Evolutionary conservation across 2,888 invertebrate species (phyloP).

Genomic region (Netelia virgata): DNA sequence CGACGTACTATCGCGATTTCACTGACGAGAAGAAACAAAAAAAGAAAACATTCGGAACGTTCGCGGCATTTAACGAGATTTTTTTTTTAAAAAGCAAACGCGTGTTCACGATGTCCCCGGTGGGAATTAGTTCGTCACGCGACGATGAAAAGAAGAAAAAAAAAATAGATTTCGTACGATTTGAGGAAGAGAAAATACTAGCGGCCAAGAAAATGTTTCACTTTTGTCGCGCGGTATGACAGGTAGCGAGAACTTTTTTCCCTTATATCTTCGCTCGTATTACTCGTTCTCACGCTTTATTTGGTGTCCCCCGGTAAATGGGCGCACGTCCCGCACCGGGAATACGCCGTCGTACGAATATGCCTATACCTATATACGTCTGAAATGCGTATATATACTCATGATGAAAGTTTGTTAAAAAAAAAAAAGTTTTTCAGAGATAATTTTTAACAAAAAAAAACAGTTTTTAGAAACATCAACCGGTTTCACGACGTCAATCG

Average conservation of each 20-base stretch:
- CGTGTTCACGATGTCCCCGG: not conserved
- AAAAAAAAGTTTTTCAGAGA: too few species aligned
- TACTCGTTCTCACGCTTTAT: constrained; percentile 46
- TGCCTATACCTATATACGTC: not conserved
- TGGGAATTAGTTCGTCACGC: not conserved
- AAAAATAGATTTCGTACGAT: not conserved
- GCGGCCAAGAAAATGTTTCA: not conserved
- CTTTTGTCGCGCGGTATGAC: not conserved
- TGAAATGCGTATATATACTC: not conserved
- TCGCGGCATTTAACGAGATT: too few species aligned
- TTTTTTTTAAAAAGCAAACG: too few species aligned
- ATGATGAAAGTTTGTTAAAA: not conserved
- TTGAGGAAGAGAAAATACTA: not conserved
- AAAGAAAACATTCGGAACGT: too few species aligned
- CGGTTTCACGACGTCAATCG: too few species aligned
- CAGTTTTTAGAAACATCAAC: too few species aligned
- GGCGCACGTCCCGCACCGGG: not conserved
- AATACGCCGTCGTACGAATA: not conserved
- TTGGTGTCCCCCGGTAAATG: constrained; percentile 27
- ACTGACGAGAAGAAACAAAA: too few species aligned
- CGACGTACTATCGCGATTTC: not conserved
- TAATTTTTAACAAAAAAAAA: too few species aligned
- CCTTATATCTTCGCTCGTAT: constrained; percentile 6
- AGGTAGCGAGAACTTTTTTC: not conserved
- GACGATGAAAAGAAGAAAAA: not conserved